Conservation (phyloP, 37 sponge, comb jelly and placozoan genomes). For the Agelas oroides region DNA sequence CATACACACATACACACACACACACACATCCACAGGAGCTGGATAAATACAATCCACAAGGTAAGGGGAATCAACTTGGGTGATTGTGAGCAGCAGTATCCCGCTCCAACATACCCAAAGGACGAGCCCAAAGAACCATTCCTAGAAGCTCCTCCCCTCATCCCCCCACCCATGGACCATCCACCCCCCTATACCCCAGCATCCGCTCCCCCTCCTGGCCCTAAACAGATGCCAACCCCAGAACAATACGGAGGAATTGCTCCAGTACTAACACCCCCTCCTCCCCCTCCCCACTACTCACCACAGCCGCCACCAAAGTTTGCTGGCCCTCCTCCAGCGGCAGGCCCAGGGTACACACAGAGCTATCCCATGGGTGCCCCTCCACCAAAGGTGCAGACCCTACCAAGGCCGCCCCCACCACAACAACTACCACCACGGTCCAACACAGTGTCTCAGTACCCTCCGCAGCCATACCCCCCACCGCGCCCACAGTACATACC, state of each 20-base stretch:
- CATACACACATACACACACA: too few relatives aligned
- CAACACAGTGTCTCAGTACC: not conserved
- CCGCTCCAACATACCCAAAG: slow-evolving; percentile 52
- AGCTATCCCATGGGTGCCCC: not conserved
- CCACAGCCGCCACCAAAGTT: not conserved
- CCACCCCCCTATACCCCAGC: slow-evolving; percentile 1
- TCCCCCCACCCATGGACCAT: too few relatives aligned
- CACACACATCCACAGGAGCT: slow-evolving; percentile 20
- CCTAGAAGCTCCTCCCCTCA: not conserved
- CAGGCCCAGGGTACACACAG: not conserved
- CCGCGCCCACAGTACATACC: too few relatives aligned
- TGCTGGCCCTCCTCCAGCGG: not conserved
- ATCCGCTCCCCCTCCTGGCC: slow-evolving; percentile 1
- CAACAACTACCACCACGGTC: not conserved
- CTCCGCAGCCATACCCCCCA: not conserved
- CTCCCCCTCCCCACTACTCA: not conserved
- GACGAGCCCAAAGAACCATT: not conserved
- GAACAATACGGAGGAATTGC: not conserved
- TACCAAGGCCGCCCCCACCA: not conserved
- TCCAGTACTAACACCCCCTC: not conserved
- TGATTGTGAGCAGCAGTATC: slow-evolving; percentile 39
- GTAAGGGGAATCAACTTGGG: not conserved
- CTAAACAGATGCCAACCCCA: slow-evolving; percentile 13
- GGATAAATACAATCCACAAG: slow-evolving; percentile 40
- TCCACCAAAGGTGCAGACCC: not conserved